Conservation (phyloP, 2,113 vertebrate genomes). For the Sinocyclocheilus anshuiensis region DNA sequence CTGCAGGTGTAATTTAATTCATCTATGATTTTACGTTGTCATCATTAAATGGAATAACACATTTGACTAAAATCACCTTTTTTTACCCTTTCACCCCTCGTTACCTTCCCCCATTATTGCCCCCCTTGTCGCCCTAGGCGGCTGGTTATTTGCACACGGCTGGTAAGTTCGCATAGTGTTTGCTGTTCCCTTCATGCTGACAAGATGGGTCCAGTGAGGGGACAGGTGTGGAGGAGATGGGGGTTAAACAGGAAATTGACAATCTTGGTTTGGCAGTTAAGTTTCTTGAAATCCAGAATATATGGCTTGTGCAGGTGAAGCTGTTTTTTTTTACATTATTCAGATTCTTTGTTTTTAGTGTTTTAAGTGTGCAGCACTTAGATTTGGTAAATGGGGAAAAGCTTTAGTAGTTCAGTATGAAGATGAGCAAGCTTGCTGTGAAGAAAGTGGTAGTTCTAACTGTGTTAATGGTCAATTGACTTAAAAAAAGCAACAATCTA, state of each 20-base stretch:
- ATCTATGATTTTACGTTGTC: neutral
- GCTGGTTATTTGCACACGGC: conserved; percentile 55
- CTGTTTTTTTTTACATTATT: neutral
- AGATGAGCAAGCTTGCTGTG: too few species aligned
- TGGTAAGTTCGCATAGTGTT: conserved; percentile 38
- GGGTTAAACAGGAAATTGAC: conserved; percentile 13
- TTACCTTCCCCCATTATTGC: neutral
- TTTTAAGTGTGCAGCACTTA: neutral
- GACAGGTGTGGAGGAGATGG: neutral
- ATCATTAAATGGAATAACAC: neutral
- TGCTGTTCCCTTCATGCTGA: conserved; percentile 1
- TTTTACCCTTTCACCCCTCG: neutral
- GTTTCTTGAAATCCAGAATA: neutral
- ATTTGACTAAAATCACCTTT: conserved; percentile 21
- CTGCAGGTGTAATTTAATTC: conserved; percentile 16
- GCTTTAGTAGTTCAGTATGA: neutral
- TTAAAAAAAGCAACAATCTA: neutral
- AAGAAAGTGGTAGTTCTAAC: neutral
- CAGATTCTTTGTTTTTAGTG: neutral
- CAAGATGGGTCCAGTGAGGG: neutral
- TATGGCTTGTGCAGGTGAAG: neutral
- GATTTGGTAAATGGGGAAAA: neutral
- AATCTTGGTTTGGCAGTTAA: neutral
- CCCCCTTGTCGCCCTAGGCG: conserved; percentile 48
- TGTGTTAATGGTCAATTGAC: neutral